A percentile compares a stretch with the other conserved stretches of the same genome.
phyloP scores from a whole-genome alignment of 2,113 vertebrate species.

The Recurvirostra avosetta region DNA sequence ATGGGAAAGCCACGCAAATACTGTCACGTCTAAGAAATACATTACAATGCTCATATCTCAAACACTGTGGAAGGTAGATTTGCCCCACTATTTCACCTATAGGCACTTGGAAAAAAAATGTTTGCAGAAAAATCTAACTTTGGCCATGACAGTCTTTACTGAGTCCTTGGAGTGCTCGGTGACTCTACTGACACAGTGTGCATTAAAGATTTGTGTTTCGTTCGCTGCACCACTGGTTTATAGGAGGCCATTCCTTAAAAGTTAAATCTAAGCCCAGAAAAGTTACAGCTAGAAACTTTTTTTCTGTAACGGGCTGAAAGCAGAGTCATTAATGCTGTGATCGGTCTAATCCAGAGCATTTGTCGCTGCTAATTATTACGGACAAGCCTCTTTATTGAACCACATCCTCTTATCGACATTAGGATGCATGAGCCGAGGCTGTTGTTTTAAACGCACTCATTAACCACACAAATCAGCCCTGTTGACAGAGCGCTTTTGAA shows the following conservation, averaged over 20 bases:
- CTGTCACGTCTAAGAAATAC: background rate
- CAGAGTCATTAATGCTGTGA: constrained; percentile 62
- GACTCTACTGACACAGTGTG: rapidly evolving
- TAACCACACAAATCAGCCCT: constrained; percentile 99
- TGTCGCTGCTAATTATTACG: constrained; percentile 97
- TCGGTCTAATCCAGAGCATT: constrained; percentile 85
- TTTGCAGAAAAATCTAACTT: background rate
- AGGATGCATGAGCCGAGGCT: constrained; percentile 97
- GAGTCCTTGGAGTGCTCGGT: background rate
- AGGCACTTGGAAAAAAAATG: rapidly evolving
- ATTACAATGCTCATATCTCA: background rate
- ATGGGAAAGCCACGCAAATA: background rate
- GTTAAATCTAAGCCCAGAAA: background rate
- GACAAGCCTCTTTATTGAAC: constrained; percentile 99
- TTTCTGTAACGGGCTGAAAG: constrained; percentile 38
- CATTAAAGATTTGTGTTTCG: background rate
- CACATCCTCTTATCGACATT: constrained; percentile 96
- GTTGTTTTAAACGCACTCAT: constrained; percentile 99
- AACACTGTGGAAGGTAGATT: background rate
- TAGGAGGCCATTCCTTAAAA: background rate
- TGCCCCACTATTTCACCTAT: background rate
- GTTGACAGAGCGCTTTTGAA: constrained; percentile 99
- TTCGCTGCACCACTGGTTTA: background rate
- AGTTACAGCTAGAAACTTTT: constrained; percentile 16
- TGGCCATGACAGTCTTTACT: background rate